Conservation (phyloP, 2,113 vertebrate species). For the Odocoileus virginianus region DNA sequence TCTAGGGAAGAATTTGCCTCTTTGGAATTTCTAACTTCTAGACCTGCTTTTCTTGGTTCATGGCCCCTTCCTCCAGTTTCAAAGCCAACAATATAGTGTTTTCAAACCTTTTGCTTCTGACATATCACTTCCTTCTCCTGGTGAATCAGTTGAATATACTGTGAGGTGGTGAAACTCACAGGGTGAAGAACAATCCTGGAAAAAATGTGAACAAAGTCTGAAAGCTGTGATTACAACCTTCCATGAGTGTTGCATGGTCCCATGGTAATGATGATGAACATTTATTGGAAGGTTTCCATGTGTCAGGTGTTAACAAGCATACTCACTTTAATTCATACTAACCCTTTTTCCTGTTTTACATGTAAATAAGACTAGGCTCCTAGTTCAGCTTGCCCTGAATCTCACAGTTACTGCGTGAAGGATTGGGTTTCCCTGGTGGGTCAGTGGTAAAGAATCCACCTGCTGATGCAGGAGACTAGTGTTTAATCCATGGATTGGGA, state of each 20-base stretch:
- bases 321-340: not conserved
- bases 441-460: not conserved
- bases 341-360: not conserved
- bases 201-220: no score
- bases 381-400: not conserved
- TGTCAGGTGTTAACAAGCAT: not conserved
- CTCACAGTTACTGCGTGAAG: not conserved
- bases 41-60: not conserved
- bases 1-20: not conserved
- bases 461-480: not conserved
- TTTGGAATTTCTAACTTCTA: not conserved
- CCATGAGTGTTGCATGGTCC: not conserved
- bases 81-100: not conserved
- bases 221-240: not conserved
- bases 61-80: not conserved
- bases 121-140: not conserved
- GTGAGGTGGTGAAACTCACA: not conserved
- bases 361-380: not conserved
- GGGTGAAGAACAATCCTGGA: not conserved
- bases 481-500: not conserved
- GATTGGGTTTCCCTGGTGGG: not conserved
- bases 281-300: not conserved
- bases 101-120: not conserved
- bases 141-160: no score
- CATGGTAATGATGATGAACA: rapidly evolving